These are phyloP conservation scores for Embiotoca jacksoni DNA, from an alignment of 2,113 vertebrate species.

Conservation along the genomic window DNA sequence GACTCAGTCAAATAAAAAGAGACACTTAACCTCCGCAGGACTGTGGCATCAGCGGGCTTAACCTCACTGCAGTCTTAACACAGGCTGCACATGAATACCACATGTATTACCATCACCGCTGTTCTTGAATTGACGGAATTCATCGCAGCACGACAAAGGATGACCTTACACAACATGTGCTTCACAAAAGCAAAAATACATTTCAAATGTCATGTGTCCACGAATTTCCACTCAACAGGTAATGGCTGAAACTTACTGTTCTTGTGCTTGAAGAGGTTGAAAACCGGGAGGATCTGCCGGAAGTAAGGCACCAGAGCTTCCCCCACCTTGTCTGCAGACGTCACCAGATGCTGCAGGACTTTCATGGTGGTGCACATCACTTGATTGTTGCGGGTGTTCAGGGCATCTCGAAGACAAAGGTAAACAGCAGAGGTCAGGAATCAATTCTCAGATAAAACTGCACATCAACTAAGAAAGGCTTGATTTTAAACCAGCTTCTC, in stretches of 20 bases:
- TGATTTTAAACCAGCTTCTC: not conserved
- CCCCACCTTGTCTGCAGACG: slow-evolving; percentile 92
- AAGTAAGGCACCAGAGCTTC: slow-evolving; percentile 94
- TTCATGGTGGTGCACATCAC: slow-evolving; percentile 94
- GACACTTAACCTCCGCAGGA: slow-evolving; percentile 2
- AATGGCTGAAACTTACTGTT: slow-evolving; percentile 87
- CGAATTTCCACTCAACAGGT: slow-evolving; percentile 13
- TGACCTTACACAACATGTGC: not conserved
- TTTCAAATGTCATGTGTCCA: slow-evolving; percentile 35
- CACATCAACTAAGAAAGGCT: slow-evolving; percentile 16
- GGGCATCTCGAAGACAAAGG: slow-evolving; percentile 84
- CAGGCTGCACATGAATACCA: not conserved
- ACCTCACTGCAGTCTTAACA: not conserved
- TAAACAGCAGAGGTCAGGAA: slow-evolving; percentile 29
- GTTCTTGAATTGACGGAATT: slow-evolving; percentile 3
- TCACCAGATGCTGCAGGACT: slow-evolving; percentile 93
- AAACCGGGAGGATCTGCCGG: slow-evolving; percentile 93
- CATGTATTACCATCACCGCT: slow-evolving; percentile 2
- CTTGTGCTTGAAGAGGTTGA: slow-evolving; percentile 97
- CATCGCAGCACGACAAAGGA: slow-evolving; percentile 17
- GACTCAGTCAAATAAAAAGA: slow-evolving; percentile 8
- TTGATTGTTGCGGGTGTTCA: slow-evolving; percentile 93
- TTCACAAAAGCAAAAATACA: slow-evolving; percentile 20
- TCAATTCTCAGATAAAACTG: not conserved
- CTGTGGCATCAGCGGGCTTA: slow-evolving; percentile 12